Evolutionary conservation across 2,888 invertebrate species (phyloP).

Genomic region (Busseola fusca): DNA sequence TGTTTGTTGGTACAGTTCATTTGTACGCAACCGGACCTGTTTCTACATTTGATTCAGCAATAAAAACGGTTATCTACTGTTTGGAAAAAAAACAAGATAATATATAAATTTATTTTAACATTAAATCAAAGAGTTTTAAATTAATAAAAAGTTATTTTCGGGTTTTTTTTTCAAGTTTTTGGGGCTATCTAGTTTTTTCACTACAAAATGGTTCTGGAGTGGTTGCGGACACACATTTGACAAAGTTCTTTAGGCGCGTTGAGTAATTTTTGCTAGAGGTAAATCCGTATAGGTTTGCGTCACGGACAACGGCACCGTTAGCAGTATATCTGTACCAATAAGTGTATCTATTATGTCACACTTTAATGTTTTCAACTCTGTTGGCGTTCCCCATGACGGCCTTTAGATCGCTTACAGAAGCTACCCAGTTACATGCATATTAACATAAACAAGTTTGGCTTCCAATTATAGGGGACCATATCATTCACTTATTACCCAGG

Average conservation of each 20-base stretch:
- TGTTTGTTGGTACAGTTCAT: slow-evolving; percentile 8
- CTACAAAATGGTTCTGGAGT: background rate
- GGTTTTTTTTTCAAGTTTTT: background rate
- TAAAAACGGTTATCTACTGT: background rate
- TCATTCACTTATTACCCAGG: background rate
- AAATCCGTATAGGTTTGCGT: background rate
- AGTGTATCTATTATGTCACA: background rate
- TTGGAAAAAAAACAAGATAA: background rate
- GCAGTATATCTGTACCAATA: background rate
- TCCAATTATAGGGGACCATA: background rate
- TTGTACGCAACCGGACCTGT: background rate
- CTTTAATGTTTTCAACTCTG: background rate
- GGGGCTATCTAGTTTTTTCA: background rate
- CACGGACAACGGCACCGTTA: background rate
- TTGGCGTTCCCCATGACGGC: no score
- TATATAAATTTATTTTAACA: background rate
- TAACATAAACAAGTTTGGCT: background rate
- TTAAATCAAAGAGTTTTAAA: background rate
- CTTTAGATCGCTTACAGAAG: background rate
- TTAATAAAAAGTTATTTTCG: background rate
- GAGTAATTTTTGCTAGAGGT: background rate
- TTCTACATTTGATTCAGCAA: slow-evolving; percentile 1
- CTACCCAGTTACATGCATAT: background rate
- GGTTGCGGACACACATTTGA: no score
- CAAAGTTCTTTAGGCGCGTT: background rate